Percentiles rank a stretch among this genome's conserved stretches.
phyloP scores from a whole-genome alignment of 1,140 invertebrate genomes.

The Nebria ingens region DNA sequence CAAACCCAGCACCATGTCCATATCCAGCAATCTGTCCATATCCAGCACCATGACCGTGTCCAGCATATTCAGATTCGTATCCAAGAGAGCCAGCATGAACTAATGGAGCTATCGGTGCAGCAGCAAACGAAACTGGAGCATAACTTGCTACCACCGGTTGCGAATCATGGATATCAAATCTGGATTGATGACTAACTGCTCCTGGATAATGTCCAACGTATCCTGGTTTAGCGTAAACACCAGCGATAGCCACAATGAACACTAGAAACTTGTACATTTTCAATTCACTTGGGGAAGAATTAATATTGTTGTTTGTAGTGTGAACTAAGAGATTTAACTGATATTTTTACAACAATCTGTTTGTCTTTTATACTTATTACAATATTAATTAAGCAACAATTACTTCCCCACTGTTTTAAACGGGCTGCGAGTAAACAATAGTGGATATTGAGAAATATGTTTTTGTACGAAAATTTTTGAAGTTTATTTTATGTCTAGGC shows the following conservation, averaged over 20 bases:
- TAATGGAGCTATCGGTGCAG: neutral
- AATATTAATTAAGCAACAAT: neutral
- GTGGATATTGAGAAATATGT: slow-evolving; percentile 2
- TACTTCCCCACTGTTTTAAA: neutral
- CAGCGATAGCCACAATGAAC: neutral
- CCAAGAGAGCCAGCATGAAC: neutral
- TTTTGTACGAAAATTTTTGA: neutral
- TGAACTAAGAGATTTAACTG: neutral
- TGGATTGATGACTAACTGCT: neutral
- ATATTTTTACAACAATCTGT: neutral
- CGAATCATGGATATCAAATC: neutral
- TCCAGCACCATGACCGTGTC: neutral
- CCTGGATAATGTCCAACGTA: neutral
- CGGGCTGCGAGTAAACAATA: neutral
- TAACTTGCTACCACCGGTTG: neutral
- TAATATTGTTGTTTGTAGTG: too few relatives aligned
- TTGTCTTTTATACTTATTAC: neutral
- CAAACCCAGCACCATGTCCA: neutral
- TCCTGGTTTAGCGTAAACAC: neutral
- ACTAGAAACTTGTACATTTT: neutral
- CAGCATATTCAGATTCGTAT: neutral
- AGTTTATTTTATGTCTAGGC: slow-evolving; percentile 2
- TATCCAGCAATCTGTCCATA: too few relatives aligned
- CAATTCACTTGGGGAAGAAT: too few relatives aligned
- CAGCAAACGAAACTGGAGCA: too few relatives aligned